Base-by-base conservation (phyloP, 2,888 invertebrate species). In the Spatulosminthurus flaviceps region DNA sequence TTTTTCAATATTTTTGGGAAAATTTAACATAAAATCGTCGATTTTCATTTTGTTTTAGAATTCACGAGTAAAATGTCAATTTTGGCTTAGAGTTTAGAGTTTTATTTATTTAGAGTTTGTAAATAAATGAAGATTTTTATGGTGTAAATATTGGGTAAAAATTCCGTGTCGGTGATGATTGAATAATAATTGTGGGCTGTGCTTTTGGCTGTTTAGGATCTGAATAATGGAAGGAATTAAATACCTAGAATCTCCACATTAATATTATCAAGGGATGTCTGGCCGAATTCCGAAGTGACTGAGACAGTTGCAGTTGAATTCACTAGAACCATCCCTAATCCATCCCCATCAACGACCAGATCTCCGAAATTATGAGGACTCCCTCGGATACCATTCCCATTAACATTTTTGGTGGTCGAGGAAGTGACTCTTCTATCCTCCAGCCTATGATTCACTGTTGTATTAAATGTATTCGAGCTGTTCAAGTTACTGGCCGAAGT, bases 321-420 rank as follows among this genome's bases (percentile, higher is more conserved):
- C 43, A 92, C 89, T 7, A 91, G 90, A 41, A 91, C 89, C 74
- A 90, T 88, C 77, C 90, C 89, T 22, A 93, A 87, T 0, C 92
- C 92, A 81, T 90, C 91, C 9, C 92, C 92, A 82, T 89, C 89
- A 9, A 91, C 91, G 67, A 88, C 88, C 34, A 90, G 88, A 72
- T 88, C 87, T 73, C 87, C 87, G 41, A 73, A 79, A 2, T 89
- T 88, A 86, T 90, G 89, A n/a, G 81, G 82, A 24, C 81, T 81
- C 13, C 75, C 80, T 24, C 64, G 29, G 42, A 71, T 61, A 19
- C 80, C 82, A 75, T 80, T 77, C 21, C 82, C 82, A 72, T 81
- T 78, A 16, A n/a, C 43, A 26, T 78, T 79, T 26, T 22, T 34
- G 16, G 29, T 64, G 16, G 34, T 16, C 1, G 75, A 64, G 1